These are phyloP conservation scores for Coregonus ussuriensis DNA, from an alignment of 2,797 vertebrate species.

Conservation along the genomic window DNA sequence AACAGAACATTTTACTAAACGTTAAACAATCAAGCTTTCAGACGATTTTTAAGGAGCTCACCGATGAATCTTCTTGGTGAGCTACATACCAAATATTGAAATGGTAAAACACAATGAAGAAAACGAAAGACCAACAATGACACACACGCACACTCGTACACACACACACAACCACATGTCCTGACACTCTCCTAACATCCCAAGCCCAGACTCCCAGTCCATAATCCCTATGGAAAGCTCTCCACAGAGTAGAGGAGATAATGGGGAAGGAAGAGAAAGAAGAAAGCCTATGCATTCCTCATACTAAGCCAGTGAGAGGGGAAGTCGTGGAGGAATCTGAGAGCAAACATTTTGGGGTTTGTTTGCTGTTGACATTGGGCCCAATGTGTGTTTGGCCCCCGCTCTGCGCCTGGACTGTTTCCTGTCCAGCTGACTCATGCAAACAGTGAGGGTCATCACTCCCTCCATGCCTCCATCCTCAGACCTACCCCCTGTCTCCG, in stretches of 20 bases:
- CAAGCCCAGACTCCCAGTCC: slow-evolving; percentile 1
- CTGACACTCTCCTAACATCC: slow-evolving; percentile 10
- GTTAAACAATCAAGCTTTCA: slow-evolving; percentile 8
- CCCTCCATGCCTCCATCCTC: neutral
- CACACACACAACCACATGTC: slow-evolving; percentile 11
- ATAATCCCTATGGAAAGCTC: neutral
- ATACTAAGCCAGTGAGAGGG: neutral
- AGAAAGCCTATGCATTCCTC: slow-evolving; percentile 3
- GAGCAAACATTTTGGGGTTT: slow-evolving; percentile 22
- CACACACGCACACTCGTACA: neutral
- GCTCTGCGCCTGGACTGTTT: slow-evolving; percentile 12
- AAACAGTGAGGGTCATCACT: slow-evolving; percentile 18
- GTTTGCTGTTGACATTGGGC: slow-evolving; percentile 29
- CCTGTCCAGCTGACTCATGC: slow-evolving; percentile 15
- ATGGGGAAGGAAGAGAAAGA: slow-evolving; percentile 5
- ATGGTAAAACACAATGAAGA: neutral
- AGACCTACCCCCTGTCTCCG: neutral
- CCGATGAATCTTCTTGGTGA: slow-evolving; percentile 16
- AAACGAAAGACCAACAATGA: slow-evolving; percentile 10
- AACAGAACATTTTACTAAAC: slow-evolving; percentile 25
- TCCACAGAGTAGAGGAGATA: neutral
- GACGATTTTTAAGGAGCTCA: slow-evolving; percentile 14
- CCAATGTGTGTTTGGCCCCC: slow-evolving; percentile 20
- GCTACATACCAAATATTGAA: slow-evolving; percentile 13
- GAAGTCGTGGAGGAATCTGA: slow-evolving; percentile 27